A percentile compares a stretch with the other conserved stretches of the same genome.
These are phyloP conservation scores for Heterodera carotae DNA, from an alignment of 1,140 invertebrate species.

Conservation along the genomic window DNA sequence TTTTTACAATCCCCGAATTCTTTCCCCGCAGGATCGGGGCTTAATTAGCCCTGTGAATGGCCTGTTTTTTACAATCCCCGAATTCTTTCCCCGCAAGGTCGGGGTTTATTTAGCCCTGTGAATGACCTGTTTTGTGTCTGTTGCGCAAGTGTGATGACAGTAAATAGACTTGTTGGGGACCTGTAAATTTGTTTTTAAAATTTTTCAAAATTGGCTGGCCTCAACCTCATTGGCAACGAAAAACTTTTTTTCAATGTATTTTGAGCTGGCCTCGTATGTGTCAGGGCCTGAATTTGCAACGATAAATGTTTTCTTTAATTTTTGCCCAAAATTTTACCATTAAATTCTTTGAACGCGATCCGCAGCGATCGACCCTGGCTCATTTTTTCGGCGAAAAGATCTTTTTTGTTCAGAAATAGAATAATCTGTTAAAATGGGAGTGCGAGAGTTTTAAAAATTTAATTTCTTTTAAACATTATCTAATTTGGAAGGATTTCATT, in stretches of 20 bases:
- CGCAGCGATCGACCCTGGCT: slow-evolving; percentile 37
- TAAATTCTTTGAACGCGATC: slow-evolving; percentile 54
- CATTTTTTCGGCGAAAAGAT: slow-evolving; percentile 64
- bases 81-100: too few species aligned
- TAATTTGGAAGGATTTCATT: too few species aligned
- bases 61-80: too few species aligned
- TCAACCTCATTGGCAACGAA: slow-evolving; percentile 53
- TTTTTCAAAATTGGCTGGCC: slow-evolving; percentile 23
- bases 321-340: slow-evolving; percentile 34
- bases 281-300: slow-evolving; percentile 45
- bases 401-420: slow-evolving; percentile 65
- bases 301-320: slow-evolving; percentile 8
- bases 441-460: slow-evolving; percentile 17
- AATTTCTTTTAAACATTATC: slow-evolving; percentile 5
- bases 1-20: too few species aligned
- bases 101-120: too few species aligned
- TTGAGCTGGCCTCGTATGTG: slow-evolving; percentile 48
- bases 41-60: too few species aligned
- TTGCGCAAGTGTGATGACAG: slow-evolving; percentile 59
- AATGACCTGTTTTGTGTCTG: slow-evolving; percentile 55
- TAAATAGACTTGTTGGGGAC: slow-evolving; percentile 55
- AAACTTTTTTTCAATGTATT: slow-evolving; percentile 60
- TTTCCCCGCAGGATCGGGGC: too few species aligned
- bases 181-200: neutral
- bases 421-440: slow-evolving; percentile 55